Conservation (phyloP, 2,888 invertebrate species). For the Sinopyrophorus schimmeli region DNA sequence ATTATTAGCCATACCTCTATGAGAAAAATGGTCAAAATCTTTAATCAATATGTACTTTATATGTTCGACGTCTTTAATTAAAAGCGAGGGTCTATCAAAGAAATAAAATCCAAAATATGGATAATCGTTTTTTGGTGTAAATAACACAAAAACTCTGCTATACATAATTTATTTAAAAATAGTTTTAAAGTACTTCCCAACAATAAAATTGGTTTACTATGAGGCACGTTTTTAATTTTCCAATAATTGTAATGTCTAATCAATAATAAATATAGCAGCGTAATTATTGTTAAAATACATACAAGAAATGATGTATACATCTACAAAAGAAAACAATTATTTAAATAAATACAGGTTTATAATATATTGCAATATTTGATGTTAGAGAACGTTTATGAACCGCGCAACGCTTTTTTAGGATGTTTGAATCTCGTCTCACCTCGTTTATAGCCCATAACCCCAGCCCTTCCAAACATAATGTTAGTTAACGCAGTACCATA, state of each 20-base stretch:
- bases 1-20: constrained; percentile 53
- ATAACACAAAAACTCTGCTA: constrained; percentile 41
- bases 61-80: constrained; percentile 54
- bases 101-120: constrained; percentile 54
- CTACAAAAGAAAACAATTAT: too few relatives aligned
- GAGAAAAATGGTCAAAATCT: constrained; percentile 55
- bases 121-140: constrained; percentile 40
- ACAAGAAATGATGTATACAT: too few relatives aligned
- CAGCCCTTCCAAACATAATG: too few relatives aligned
- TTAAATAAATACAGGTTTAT: too few relatives aligned
- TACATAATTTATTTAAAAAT: constrained; percentile 39
- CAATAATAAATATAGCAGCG: constrained; percentile 32
- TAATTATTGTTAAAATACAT: not conserved
- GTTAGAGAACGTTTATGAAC: too few relatives aligned
- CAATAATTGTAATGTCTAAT: constrained; percentile 48
- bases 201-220: constrained; percentile 45
- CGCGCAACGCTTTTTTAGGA: too few relatives aligned
- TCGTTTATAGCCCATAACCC: too few relatives aligned
- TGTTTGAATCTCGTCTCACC: too few relatives aligned
- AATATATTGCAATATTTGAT: too few relatives aligned
- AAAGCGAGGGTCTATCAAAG: constrained; percentile 53
- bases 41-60: constrained; percentile 54
- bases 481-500: too few relatives aligned
- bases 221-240: constrained; percentile 47
- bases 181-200: constrained; percentile 50